Conservation (phyloP, 2,113 vertebrate genomes). For the Nycticorax nycticorax region DNA sequence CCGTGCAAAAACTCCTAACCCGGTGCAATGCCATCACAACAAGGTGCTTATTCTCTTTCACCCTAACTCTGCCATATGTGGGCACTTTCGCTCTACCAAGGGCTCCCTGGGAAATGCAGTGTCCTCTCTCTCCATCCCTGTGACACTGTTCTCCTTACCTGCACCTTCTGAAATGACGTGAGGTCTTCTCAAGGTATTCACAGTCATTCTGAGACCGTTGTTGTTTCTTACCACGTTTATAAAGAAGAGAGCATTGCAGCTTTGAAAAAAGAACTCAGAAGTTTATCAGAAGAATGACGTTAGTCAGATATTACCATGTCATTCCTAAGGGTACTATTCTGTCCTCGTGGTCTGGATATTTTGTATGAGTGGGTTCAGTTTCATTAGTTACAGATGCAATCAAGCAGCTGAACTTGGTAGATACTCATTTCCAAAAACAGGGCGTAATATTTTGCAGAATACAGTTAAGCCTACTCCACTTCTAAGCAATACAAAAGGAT, state of each 20-base stretch:
- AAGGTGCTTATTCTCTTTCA: not conserved
- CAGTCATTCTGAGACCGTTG: not conserved
- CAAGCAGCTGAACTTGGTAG: not conserved
- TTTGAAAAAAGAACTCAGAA: not conserved
- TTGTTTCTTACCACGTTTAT: not conserved
- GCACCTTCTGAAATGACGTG: not conserved
- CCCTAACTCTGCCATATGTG: not conserved
- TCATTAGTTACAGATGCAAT: not conserved
- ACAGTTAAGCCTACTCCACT: not conserved
- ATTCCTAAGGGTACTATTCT: not conserved
- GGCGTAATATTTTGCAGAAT: not conserved
- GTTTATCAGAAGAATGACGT: not conserved
- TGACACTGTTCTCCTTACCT: not conserved
- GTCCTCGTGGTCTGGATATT: not conserved
- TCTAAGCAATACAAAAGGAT: not conserved
- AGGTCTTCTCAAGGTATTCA: not conserved
- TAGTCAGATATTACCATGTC: not conserved
- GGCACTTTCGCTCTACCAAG: not conserved
- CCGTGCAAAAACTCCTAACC: not conserved
- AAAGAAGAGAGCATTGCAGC: not conserved
- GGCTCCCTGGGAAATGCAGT: rapidly evolving
- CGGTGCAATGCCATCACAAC: not conserved
- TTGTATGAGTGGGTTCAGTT: not conserved
- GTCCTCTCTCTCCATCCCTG: not conserved
- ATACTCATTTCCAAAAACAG: not conserved